Evolutionary conservation across 2,113 vertebrate genomes (phyloP).

Genomic region (Athene cunicularia): DNA sequence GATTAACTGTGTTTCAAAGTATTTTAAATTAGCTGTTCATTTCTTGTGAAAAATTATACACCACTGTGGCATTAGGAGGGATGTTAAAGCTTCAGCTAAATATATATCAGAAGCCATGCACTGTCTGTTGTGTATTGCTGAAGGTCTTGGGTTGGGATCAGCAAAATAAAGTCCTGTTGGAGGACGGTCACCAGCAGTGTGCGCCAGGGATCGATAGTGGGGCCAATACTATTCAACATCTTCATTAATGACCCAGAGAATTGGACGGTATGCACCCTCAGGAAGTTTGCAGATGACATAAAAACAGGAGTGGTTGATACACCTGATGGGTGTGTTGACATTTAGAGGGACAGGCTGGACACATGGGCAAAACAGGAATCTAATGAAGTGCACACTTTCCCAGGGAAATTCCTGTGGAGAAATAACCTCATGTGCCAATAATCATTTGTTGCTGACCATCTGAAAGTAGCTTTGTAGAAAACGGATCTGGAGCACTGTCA

Average conservation of each 20-base stretch:
- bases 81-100: constrained; percentile 3
- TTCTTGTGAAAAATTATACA: constrained; percentile 34
- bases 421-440: not conserved
- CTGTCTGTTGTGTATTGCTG: not conserved
- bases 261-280: not conserved
- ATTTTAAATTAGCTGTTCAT: constrained; percentile 38
- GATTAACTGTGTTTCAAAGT: constrained; percentile 38
- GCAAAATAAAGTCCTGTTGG: not conserved
- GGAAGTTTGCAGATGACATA: not conserved
- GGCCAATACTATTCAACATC: not conserved
- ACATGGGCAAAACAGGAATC: not conserved
- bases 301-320: not conserved
- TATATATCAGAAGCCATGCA: not conserved
- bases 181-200: not conserved
- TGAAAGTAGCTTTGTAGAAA: not conserved
- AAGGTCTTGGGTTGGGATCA: not conserved
- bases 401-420: not conserved
- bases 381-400: not conserved
- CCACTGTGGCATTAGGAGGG: not conserved
- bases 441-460: not conserved
- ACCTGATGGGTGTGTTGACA: not conserved
- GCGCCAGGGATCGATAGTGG: accelerated
- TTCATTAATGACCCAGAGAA: not conserved
- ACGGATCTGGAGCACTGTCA: not conserved
- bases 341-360: not conserved